Evolutionary conservation across 2,113 vertebrate species (phyloP).

Genomic region (Fukomys damarensis): DNA sequence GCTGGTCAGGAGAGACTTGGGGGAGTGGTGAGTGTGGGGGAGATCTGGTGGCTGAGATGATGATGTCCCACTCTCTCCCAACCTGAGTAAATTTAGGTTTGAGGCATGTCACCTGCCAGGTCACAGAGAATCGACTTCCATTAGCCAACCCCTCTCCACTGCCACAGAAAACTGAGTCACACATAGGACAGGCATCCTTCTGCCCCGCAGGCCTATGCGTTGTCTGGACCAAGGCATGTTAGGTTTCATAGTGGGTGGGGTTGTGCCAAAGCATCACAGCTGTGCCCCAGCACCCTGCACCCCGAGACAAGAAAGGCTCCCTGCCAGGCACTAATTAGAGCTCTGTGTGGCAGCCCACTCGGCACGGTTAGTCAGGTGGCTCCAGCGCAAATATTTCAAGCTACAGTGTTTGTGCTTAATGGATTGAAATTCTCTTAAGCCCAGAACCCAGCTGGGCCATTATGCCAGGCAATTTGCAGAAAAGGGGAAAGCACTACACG

Average conservation of each 20-base stretch:
- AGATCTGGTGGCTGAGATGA: background rate
- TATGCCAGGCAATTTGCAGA: background rate
- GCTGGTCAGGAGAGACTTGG: background rate
- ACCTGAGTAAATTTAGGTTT: background rate
- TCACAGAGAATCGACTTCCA: background rate
- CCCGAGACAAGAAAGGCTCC: background rate
- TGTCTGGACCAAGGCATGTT: background rate
- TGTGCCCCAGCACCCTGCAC: background rate
- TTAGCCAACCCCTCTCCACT: background rate
- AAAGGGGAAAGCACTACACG: background rate
- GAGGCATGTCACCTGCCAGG: background rate
- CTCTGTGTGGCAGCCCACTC: background rate
- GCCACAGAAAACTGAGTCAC: background rate
- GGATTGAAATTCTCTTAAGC: conserved; percentile 17
- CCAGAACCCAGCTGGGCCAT: conserved; percentile 66
- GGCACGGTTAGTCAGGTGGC: background rate
- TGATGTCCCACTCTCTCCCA: background rate
- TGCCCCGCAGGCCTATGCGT: background rate
- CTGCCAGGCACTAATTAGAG: conserved; percentile 69
- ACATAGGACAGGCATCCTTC: background rate
- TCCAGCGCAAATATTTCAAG: conserved; percentile 66
- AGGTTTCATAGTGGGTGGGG: background rate
- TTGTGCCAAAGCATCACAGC: background rate
- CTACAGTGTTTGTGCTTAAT: conserved; percentile 55
- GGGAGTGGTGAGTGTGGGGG: background rate